These are phyloP conservation scores for Monochamus alternatus DNA, from an alignment of 2,888 invertebrate species.

Conservation along the genomic window DNA sequence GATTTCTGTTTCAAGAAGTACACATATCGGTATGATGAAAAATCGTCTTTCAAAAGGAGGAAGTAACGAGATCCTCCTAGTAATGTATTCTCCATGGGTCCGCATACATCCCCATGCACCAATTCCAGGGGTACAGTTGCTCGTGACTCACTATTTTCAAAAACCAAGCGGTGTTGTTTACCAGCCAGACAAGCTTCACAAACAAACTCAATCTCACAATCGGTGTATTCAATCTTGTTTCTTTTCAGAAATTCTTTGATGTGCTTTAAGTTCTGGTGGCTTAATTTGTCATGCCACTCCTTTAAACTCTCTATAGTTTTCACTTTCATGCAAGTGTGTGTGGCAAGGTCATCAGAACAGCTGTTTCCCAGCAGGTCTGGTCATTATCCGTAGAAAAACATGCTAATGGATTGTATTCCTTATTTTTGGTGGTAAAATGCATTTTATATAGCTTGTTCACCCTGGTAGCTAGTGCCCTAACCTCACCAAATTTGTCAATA, in stretches of 20 bases:
- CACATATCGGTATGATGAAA: constrained; percentile 42
- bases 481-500: not conserved
- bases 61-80: constrained; percentile 19
- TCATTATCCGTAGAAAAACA: not conserved
- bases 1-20: constrained; percentile 54
- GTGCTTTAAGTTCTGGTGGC: not conserved
- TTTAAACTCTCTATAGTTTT: not conserved
- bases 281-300: not conserved
- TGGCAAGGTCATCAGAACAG: not conserved
- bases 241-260: not conserved
- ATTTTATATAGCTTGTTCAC: not conserved
- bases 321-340: not conserved
- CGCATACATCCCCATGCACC: constrained; percentile 49
- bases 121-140: constrained; percentile 53
- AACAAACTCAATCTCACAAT: constrained; percentile 28
- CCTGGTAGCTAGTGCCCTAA: not conserved
- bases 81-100: not conserved
- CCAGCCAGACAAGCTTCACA: constrained; percentile 55
- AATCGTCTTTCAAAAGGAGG: constrained; percentile 28
- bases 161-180: constrained; percentile 58
- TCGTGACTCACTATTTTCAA: constrained; percentile 48
- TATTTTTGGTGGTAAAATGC: not conserved
- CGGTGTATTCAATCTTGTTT: not conserved
- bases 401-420: not conserved
- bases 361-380: not conserved